Percentiles rank a stretch among this genome's conserved stretches.
phyloP scores from a whole-genome alignment of 2,113 vertebrate genomes.

The Holacanthus passer region DNA sequence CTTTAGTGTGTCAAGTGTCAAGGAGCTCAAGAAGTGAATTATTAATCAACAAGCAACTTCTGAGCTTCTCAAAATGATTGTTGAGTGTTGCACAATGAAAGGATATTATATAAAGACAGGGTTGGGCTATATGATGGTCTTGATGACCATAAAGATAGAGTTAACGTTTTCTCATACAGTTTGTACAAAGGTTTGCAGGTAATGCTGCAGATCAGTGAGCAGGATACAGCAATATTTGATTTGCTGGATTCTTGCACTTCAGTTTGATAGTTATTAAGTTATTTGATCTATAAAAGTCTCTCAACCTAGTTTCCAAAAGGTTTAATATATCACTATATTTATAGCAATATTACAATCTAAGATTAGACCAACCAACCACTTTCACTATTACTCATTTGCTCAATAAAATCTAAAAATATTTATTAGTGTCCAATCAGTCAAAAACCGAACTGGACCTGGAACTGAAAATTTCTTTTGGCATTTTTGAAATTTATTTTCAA shows the following conservation, averaged over 20 bases:
- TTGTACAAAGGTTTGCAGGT: too few species aligned
- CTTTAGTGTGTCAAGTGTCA: not conserved
- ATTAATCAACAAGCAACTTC: not conserved
- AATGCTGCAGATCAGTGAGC: too few species aligned
- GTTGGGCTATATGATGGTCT: not conserved
- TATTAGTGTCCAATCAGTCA: too few species aligned
- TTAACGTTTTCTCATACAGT: too few species aligned
- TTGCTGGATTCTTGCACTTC: not conserved
- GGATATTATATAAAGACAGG: too few species aligned
- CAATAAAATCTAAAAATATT: not conserved
- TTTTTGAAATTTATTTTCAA: too few species aligned
- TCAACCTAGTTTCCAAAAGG: not conserved
- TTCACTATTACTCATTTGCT: too few species aligned
- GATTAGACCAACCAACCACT: not conserved
- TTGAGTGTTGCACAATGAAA: not conserved
- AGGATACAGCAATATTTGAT: not conserved
- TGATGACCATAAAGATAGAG: too few species aligned
- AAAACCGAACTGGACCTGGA: too few species aligned
- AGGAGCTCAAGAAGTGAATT: not conserved
- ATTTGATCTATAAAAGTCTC: not conserved
- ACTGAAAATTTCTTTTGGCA: too few species aligned
- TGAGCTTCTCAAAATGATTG: not conserved
- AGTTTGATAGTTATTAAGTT: not conserved
- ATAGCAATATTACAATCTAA: not conserved
- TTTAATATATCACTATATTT: not conserved